Evolutionary conservation across 2,888 invertebrate species (phyloP).

Genomic region (Epirrhoe tristata): DNA sequence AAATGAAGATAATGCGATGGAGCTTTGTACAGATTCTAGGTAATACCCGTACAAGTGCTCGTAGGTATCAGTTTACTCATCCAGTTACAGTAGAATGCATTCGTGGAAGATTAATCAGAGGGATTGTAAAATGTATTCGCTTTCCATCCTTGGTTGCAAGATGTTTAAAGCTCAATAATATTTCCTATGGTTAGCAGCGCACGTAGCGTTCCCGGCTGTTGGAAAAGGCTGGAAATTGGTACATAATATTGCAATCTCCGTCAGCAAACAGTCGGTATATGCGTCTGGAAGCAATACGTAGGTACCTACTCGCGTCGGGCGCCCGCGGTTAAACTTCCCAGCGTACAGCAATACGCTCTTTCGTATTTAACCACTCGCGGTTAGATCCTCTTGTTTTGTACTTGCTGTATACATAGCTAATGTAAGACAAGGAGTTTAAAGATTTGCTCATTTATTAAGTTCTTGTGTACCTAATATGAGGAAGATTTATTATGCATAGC

Average conservation of each 20-base stretch:
- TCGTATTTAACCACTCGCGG: slow-evolving; percentile 74
- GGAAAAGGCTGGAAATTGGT: slow-evolving; percentile 71
- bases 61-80: not conserved
- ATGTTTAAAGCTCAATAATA: slow-evolving; percentile 63
- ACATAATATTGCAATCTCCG: slow-evolving; percentile 82
- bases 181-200: slow-evolving; percentile 65
- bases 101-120: slow-evolving; percentile 27
- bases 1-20: not conserved
- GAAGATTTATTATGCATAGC: not conserved
- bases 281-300: slow-evolving; percentile 73
- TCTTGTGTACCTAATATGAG: not conserved
- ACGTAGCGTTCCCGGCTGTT: slow-evolving; percentile 57
- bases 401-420: slow-evolving; percentile 25
- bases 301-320: slow-evolving; percentile 59
- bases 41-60: too few relatives aligned
- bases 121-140: slow-evolving; percentile 24
- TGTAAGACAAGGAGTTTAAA: slow-evolving; percentile 16
- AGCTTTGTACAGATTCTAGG: not conserved
- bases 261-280: slow-evolving; percentile 70
- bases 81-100: slow-evolving; percentile 17
- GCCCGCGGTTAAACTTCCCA: slow-evolving; percentile 73
- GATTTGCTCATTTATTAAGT: not conserved
- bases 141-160: slow-evolving; percentile 44
- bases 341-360: slow-evolving; percentile 76
- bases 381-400: slow-evolving; percentile 57